These are phyloP conservation scores for Aphis craccivora DNA, from an alignment of 1,140 invertebrate species.

Conservation along the genomic window DNA sequence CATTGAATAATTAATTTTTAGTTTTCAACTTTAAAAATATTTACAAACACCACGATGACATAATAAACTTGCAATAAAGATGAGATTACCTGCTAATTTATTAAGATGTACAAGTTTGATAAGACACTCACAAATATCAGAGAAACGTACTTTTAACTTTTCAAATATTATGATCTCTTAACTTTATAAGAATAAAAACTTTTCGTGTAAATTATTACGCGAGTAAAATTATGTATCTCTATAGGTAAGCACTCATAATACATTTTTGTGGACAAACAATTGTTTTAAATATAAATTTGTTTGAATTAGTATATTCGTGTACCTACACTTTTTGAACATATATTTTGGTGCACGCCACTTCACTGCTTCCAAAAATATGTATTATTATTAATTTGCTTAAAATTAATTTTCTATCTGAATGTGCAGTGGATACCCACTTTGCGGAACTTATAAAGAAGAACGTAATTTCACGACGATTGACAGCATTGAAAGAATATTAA, in stretches of 20 bases:
- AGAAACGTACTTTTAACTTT: slow-evolving; percentile 11
- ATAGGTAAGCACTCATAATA: neutral
- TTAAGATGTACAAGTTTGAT: neutral
- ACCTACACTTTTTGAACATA: neutral
- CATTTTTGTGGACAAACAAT: neutral
- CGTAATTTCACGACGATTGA: too few species aligned
- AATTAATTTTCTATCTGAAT: neutral
- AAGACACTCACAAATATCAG: neutral
- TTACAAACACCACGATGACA: neutral
- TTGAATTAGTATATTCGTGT: neutral
- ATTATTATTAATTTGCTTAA: neutral
- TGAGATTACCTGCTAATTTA: slow-evolving; percentile 28
- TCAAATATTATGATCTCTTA: neutral
- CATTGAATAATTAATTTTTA: neutral
- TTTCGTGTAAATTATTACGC: slow-evolving; percentile 4
- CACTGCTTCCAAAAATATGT: neutral
- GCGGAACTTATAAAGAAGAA: neutral
- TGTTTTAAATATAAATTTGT: neutral
- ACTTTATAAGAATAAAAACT: slow-evolving; percentile 4
- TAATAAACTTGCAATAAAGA: slow-evolving; percentile 34
- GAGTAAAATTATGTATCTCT: neutral
- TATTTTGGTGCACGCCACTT: neutral
- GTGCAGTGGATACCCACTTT: neutral
- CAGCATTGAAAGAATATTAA: neutral
- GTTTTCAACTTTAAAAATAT: neutral